A percentile compares a stretch with the other conserved stretches of the same genome.
These are phyloP conservation scores for Sebastes vulpes DNA, from an alignment of 2,797 vertebrate species.

Conservation along the genomic window DNA sequence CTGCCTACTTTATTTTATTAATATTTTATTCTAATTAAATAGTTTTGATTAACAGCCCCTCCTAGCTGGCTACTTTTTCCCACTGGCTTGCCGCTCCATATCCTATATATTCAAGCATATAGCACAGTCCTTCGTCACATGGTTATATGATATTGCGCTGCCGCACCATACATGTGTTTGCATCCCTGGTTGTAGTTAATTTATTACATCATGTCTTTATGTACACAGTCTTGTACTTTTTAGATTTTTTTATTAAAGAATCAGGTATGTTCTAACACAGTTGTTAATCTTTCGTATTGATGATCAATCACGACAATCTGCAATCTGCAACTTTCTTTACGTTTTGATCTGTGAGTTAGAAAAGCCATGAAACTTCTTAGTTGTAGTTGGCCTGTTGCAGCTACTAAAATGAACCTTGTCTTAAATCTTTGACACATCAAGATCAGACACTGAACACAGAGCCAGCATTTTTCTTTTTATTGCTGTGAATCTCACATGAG, in stretches of 20 bases:
- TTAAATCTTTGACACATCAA: conserved; percentile 7
- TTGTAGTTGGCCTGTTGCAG: not conserved
- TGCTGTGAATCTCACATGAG: conserved; percentile 44
- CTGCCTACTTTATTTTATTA: no score
- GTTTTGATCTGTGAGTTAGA: not conserved
- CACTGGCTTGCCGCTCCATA: no score
- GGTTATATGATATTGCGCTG: no score
- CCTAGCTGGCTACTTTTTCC: no score
- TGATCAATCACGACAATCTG: not conserved
- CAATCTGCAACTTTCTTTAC: not conserved
- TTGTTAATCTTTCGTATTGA: not conserved
- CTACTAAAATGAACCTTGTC: not conserved
- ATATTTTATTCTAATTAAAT: no score
- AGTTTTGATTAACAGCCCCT: no score
- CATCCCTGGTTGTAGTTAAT: not conserved
- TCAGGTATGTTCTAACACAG: not conserved
- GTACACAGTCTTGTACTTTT: not conserved
- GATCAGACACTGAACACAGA: conserved; percentile 40
- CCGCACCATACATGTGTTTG: no score
- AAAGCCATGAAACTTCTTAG: not conserved
- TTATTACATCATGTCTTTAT: not conserved
- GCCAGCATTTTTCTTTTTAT: conserved; percentile 63
- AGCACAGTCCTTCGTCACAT: no score
- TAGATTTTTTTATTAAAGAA: not conserved
- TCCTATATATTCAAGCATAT: no score